Evolutionary conservation across 2,888 invertebrate genomes (phyloP), one percentile per base, ranked within the genome.

Genomic region (Calliphora vomitoria): DNA sequence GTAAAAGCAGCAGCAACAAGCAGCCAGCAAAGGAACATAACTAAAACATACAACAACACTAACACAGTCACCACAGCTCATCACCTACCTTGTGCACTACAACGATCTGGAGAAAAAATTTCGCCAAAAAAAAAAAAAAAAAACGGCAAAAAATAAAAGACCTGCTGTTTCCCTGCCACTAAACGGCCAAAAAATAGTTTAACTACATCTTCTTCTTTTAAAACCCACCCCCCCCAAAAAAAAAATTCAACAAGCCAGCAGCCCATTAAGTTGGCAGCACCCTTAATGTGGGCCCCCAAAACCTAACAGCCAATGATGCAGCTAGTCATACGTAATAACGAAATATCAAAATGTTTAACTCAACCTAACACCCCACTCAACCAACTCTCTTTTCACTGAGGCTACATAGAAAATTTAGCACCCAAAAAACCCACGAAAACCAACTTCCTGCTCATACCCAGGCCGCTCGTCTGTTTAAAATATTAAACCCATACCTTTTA

Each of bases 51-150:
- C 60, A 60, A n/a, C 31, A 64, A 58, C 15, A 15, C 50, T 47
- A 62, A 82, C 1, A 66, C 18, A 31, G 18, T 41, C 4, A 62
- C 6, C 25, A 58, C 11, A n/a, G 31, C 66, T 55, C 44, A 53
- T 6, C 20, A 53, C 15, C 71, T 72, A 84, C 79, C 76, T 72
- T 60, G 25, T 60, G 31, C 11, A 18, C 60, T 31, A 41, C 31
- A 74, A 76, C 50, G 58, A 80, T 64, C 79, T 55, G 41, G 18
- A 68, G 11, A 69, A 80, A 20, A 75, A 64, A 68, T 91, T 92
- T 92, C 91, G 92, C 90, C 92, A 91, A 92, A 92, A 41, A 38
- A 38, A 38, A 38, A 38, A 38, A 38, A 38, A 92, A n/a, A n/a
- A 91, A 88, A 91, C 90, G 90, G 90, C 89, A 91, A 91, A 85